These are phyloP conservation scores for Neotoxoptera formosana DNA, from an alignment of 1,140 invertebrate genomes.

Conservation along the genomic window DNA sequence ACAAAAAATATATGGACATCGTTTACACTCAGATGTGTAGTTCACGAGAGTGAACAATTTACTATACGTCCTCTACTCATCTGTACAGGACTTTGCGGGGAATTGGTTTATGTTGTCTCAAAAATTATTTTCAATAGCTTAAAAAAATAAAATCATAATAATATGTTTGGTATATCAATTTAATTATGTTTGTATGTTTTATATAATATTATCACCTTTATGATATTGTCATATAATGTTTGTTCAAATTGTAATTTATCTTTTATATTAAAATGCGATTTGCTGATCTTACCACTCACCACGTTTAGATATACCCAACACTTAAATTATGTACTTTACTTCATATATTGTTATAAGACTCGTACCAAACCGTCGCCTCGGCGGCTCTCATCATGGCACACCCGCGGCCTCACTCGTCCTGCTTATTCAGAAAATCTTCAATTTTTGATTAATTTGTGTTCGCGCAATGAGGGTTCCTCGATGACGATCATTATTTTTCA, in stretches of 20 bases:
- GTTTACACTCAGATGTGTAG: background rate
- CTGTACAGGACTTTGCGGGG: background rate
- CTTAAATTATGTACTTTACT: background rate
- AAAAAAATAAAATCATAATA: background rate
- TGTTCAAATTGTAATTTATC: background rate
- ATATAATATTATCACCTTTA: background rate
- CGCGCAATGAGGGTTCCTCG: no score
- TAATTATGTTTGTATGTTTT: background rate
- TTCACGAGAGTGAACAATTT: background rate
- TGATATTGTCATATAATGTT: background rate
- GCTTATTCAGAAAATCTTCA: background rate
- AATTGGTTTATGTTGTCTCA: background rate
- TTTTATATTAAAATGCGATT: background rate
- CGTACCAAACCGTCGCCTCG: background rate
- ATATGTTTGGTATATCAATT: background rate
- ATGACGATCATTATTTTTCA: background rate
- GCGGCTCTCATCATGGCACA: background rate
- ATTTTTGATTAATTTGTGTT: conserved; percentile 7
- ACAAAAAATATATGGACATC: background rate
- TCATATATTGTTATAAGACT: background rate
- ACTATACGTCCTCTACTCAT: background rate
- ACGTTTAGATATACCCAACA: background rate
- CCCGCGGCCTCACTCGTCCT: background rate
- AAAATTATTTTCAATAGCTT: background rate
- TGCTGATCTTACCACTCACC: background rate